Evolutionary conservation across 1,140 invertebrate species (phyloP).

Genomic region (Zaprionus capensis): DNA sequence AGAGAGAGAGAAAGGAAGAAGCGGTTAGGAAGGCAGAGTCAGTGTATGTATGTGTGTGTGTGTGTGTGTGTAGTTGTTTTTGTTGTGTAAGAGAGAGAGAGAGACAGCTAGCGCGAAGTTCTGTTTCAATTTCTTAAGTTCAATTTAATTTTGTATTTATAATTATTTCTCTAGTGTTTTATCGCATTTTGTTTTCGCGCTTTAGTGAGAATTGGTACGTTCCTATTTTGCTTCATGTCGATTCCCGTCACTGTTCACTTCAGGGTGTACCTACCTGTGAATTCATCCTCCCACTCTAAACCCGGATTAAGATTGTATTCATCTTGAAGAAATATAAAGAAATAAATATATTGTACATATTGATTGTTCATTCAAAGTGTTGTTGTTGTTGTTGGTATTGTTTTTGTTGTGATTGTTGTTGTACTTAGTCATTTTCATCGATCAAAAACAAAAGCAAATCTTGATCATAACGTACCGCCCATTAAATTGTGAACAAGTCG

Average conservation of each 20-base stretch:
- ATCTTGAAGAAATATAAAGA: conserved; percentile 91
- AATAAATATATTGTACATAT: conserved; percentile 87
- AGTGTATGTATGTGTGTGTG: conserved; percentile 26
- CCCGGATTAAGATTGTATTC: conserved; percentile 99
- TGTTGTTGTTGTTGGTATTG: conserved; percentile 45
- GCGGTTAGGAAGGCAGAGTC: conserved; percentile 21
- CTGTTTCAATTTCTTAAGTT: conserved; percentile 8
- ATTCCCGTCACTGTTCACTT: conserved; percentile 76
- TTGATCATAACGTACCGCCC: conserved; percentile 50
- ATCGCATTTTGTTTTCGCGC: conserved; percentile 3
- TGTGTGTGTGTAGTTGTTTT: conserved; percentile 33
- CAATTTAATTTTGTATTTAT: conserved; percentile 23
- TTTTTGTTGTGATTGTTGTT: conserved; percentile 22
- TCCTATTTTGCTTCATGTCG: conserved; percentile 85
- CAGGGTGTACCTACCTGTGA: conserved; percentile 96
- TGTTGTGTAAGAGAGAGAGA: conserved; percentile 27
- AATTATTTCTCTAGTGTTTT: conserved; percentile 16
- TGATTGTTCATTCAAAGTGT: conserved; percentile 46
- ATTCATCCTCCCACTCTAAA: conserved; percentile 99
- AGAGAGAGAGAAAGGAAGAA: conserved; percentile 2
- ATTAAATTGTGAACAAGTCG: conserved; percentile 32
- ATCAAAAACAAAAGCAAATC: conserved; percentile 30
- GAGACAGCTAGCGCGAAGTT: conserved; percentile 50
- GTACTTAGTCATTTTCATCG: conserved; percentile 33
- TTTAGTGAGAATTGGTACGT: conserved; percentile 76